Evolutionary conservation across 2,113 vertebrate species (phyloP).

Genomic region (Passer montanus): DNA sequence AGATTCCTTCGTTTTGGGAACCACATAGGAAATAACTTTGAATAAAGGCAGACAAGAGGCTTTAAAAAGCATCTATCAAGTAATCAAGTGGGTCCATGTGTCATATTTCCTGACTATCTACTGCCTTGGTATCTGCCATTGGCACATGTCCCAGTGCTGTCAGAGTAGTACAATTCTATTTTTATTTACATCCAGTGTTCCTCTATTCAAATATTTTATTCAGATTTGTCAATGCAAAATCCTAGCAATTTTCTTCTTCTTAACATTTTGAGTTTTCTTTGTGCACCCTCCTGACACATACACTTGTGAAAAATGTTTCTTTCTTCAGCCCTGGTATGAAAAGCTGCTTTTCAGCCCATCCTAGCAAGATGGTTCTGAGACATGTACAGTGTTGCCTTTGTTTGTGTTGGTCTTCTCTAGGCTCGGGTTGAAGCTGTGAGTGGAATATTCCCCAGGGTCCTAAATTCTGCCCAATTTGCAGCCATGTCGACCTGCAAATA

Average conservation of each 20-base stretch:
- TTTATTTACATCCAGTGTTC: constrained; percentile 24
- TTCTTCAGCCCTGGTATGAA: not conserved
- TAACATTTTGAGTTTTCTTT: not conserved
- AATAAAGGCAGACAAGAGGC: constrained; percentile 41
- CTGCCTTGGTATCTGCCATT: constrained; percentile 44
- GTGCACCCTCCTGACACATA: not conserved
- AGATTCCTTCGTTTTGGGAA: constrained; percentile 48
- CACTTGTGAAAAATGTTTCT: not conserved
- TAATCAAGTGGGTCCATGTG: constrained; percentile 31
- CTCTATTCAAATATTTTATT: not conserved
- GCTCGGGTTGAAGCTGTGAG: not conserved
- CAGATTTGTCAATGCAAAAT: not conserved
- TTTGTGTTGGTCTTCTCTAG: constrained; percentile 20
- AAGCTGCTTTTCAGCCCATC: not conserved
- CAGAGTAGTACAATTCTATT: not conserved
- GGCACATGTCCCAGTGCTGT: not conserved
- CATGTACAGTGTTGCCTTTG: not conserved
- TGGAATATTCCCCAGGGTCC: constrained; percentile 6
- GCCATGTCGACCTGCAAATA: constrained; percentile 39
- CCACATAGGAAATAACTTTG: constrained; percentile 60
- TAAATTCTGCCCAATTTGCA: constrained; percentile 47
- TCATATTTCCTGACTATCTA: constrained; percentile 58
- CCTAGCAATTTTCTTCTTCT: not conserved
- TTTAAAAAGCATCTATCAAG: constrained; percentile 65
- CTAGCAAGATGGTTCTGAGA: not conserved